Conservation (phyloP, 1,140 invertebrate species). For the Notospermus geniculatus region DNA sequence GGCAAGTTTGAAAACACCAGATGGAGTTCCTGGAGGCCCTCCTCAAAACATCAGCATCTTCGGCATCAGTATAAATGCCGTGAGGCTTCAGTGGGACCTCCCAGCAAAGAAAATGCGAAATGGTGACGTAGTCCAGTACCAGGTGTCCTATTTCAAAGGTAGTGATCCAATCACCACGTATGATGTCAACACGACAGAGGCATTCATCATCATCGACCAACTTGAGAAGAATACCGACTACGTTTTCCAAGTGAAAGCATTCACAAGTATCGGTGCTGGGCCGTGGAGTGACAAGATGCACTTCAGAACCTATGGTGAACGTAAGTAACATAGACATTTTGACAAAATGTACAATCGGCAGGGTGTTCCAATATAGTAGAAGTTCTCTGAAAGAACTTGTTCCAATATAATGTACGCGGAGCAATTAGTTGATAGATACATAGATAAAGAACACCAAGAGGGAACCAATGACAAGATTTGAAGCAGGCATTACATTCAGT, state of each 20-base stretch:
- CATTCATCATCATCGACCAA: constrained; percentile 82
- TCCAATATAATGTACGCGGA: no score
- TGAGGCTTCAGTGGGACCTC: constrained; percentile 71
- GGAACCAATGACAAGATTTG: no score
- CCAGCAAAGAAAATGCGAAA: constrained; percentile 84
- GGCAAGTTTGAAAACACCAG: constrained; percentile 83
- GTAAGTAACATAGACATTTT: no score
- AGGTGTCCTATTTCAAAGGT: constrained; percentile 89
- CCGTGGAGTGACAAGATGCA: constrained; percentile 84
- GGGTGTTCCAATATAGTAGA: no score
- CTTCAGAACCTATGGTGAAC: constrained; percentile 69
- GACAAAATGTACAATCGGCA: no score
- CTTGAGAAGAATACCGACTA: constrained; percentile 96
- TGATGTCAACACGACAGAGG: constrained; percentile 76
- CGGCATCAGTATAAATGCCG: constrained; percentile 43
- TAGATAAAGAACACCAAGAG: no score
- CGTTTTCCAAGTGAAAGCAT: constrained; percentile 86
- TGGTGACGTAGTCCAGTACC: constrained; percentile 89
- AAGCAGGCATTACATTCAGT: no score
- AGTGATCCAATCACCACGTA: constrained; percentile 77
- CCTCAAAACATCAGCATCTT: constrained; percentile 59
- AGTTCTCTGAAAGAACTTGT: no score
- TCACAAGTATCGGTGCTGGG: constrained; percentile 83
- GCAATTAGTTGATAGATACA: no score
- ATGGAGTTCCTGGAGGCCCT: constrained; percentile 66